Base-by-base conservation (phyloP, 1,140 invertebrate genomes). In the Anastrepha ludens region DNA sequence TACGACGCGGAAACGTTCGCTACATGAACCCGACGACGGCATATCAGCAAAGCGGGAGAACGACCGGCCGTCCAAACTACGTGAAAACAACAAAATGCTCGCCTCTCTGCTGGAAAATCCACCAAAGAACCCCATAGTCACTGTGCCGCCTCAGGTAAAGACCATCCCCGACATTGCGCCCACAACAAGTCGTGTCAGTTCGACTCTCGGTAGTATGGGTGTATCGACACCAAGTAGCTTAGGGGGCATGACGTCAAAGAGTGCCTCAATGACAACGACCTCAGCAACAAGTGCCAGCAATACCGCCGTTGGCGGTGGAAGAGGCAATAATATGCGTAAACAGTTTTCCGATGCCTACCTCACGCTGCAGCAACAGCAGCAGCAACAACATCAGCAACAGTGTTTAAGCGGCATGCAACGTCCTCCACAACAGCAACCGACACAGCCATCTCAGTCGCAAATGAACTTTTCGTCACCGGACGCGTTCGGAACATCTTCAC, bases 61-160 rank as follows among this genome's bases (percentile, higher is more conserved):
- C 86, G 92, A 93, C 78, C 94, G 94, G 85, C 95, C 95, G 89
- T 97, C 96, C 89, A 95, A 96, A 88, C 94, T 97, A 5, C 97
- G 96, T 93, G 95, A 97, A 92, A 96, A 96, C 90, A 99, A 99
- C 93, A 96, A 97, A 90, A 97, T 98, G 95, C 94, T 98, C 88
- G 97, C 97, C 13, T 96, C 96, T 70, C 93, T 98, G 87, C 93
- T 98, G 90, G 96, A 97, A 13, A 96, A 96, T 91, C 95, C 97
- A 89, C 96, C 96, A 85, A 95, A 96, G n/a, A 86, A 89, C 87
- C 91, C 91, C 59, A 95, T 96, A 64, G 95, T 96, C 87, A 95
- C 96, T 89, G 95, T 95, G 86, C 94, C 96, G 88, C 94, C 96
- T 88, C 94, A 94, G 39, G 91, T 93, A 74, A 93, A 93, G 86